Percentiles rank a stretch among this genome's conserved stretches.
These are phyloP conservation scores for Phortica magna DNA, from an alignment of 2,888 invertebrate genomes.

Conservation along the genomic window DNA sequence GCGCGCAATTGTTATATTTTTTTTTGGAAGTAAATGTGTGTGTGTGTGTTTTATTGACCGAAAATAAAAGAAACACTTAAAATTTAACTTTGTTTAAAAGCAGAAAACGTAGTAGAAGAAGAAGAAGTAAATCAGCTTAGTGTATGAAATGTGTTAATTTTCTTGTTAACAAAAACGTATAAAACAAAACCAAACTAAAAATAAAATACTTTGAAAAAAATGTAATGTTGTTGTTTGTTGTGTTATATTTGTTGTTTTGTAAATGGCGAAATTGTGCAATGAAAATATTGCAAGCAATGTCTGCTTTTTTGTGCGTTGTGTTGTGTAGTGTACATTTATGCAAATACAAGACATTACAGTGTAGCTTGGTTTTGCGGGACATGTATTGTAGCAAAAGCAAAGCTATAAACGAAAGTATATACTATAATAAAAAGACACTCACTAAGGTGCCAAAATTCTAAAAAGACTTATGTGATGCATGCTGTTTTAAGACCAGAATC, in stretches of 20 bases:
- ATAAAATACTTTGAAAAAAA: not conserved
- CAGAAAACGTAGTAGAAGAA: not conserved
- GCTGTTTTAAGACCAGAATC: too few species aligned
- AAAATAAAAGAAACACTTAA: not conserved
- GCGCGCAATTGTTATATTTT: not conserved
- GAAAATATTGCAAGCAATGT: conserved; percentile 1
- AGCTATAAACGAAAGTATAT: too few species aligned
- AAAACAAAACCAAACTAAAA: not conserved
- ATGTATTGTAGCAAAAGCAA: not conserved
- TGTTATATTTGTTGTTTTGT: not conserved
- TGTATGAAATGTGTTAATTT: conserved; percentile 31
- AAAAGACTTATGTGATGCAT: too few species aligned
- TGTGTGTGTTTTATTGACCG: not conserved
- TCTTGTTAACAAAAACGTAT: not conserved
- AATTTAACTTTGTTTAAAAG: too few species aligned
- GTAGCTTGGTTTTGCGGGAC: not conserved
- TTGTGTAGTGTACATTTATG: not conserved
- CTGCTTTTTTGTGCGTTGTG: not conserved
- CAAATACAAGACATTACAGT: not conserved
- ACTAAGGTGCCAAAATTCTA: too few species aligned
- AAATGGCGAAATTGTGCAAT: not conserved
- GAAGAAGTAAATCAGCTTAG: not conserved
- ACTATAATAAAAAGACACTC: too few species aligned
- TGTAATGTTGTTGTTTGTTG: not conserved
- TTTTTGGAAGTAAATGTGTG: conserved; percentile 24